phyloP scores from a whole-genome alignment of 2,113 vertebrate genomes.

The Corythoichthys haematopterus region DNA sequence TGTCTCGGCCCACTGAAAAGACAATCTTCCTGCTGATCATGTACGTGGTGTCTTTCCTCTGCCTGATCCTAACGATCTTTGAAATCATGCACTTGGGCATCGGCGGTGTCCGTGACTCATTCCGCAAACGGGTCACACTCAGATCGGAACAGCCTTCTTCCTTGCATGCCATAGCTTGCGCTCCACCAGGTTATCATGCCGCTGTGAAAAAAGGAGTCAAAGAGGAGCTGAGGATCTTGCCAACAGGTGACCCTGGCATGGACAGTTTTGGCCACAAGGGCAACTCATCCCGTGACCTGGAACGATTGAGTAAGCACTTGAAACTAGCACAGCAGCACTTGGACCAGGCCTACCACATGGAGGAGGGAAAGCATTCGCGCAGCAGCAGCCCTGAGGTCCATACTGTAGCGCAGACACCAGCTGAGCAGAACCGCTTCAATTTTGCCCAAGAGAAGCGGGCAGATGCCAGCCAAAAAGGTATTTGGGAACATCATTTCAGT shows the following conservation, averaged over 20 bases:
- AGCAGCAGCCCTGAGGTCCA: conserved; percentile 83
- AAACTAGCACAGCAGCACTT: conserved; percentile 83
- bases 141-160: conserved; percentile 23
- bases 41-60: conserved; percentile 82
- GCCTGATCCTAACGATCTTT: conserved; percentile 78
- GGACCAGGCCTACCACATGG: conserved; percentile 77
- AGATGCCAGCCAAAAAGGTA: conserved; percentile 70
- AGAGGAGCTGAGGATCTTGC: conserved; percentile 59
- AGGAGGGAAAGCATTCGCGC: conserved; percentile 66
- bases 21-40: conserved; percentile 86
- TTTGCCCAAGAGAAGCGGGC: conserved; percentile 81
- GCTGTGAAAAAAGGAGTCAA: conserved; percentile 76
- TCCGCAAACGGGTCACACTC: conserved; percentile 47
- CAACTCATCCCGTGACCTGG: conserved; percentile 60
- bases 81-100: conserved; percentile 81
- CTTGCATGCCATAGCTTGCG: conserved; percentile 41
- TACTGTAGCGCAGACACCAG: conserved; percentile 59
- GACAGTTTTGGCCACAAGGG: conserved; percentile 66
- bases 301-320: conserved; percentile 76
- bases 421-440: conserved; percentile 84
- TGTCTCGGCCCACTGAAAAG: conserved; percentile 87
- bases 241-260: conserved; percentile 46
- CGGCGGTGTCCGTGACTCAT: conserved; percentile 75
- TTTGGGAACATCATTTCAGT: background rate
- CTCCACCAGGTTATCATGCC: conserved; percentile 78